These are phyloP conservation scores for Hucho hucho DNA, from an alignment of 2,113 vertebrate species.

Conservation along the genomic window DNA sequence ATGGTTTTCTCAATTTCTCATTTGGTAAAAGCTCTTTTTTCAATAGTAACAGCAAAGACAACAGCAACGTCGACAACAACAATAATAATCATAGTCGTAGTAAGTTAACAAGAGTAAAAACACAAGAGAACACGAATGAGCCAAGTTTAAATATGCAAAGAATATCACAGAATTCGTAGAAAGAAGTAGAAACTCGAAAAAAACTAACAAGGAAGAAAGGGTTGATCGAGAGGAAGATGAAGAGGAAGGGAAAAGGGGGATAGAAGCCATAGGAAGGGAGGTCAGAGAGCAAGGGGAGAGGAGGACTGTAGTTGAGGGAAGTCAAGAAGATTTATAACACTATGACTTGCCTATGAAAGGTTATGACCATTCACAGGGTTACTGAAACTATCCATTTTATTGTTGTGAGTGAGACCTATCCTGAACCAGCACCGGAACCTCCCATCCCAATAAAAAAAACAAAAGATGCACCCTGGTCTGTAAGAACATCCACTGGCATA, in stretches of 20 bases:
- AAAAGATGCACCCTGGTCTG: not conserved
- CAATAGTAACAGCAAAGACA: constrained; percentile 65
- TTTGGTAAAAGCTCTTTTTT: constrained; percentile 77
- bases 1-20: constrained; percentile 57
- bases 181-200: constrained; percentile 60
- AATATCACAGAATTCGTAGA: constrained; percentile 70
- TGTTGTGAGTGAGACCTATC: constrained; percentile 7
- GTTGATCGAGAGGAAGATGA: constrained; percentile 6
- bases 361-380: constrained; percentile 59
- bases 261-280: not conserved
- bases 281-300: constrained; percentile 17
- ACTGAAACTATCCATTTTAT: too few species aligned
- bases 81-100: constrained; percentile 61
- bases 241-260: not conserved
- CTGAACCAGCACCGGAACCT: constrained; percentile 31
- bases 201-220: constrained; percentile 15
- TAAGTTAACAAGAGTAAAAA: constrained; percentile 60
- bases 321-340: constrained; percentile 13
- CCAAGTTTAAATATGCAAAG: constrained; percentile 75
- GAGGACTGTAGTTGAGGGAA: too few species aligned
- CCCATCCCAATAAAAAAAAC: not conserved
- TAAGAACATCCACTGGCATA: not conserved
- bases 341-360: constrained; percentile 63
- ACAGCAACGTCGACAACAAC: constrained; percentile 67
- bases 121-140: constrained; percentile 67